Conservation (phyloP, 2,797 vertebrate genomes). For the Crenuchus spilurus region DNA sequence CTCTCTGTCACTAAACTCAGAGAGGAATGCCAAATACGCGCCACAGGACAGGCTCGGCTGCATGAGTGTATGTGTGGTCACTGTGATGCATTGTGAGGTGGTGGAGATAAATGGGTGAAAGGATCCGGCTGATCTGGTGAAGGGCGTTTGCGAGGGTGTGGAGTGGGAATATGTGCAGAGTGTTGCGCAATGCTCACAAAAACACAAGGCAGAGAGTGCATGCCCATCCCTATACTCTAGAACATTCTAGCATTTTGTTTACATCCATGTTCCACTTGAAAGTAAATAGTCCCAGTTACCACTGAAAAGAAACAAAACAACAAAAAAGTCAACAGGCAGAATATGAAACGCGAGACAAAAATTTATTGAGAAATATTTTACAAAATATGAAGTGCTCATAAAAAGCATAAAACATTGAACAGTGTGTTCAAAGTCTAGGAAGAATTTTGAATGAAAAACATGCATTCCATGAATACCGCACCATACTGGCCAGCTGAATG, state of each 20-base stretch:
- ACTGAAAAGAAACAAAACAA: too few relatives aligned
- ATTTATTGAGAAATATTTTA: conserved; percentile 1
- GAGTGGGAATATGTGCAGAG: background rate
- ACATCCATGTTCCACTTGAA: background rate
- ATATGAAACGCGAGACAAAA: too few relatives aligned
- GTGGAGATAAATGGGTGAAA: conserved; percentile 11
- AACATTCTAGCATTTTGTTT: background rate
- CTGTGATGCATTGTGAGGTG: conserved; percentile 6
- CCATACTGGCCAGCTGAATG: background rate
- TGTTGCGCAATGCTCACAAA: conserved; percentile 21
- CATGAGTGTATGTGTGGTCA: background rate
- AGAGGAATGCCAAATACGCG: conserved; percentile 66
- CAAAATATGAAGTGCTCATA: conserved; percentile 2
- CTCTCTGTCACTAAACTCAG: conserved; percentile 60
- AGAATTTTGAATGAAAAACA: too few relatives aligned
- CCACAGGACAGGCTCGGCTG: background rate
- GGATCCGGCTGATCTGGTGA: background rate
- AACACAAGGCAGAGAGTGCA: background rate
- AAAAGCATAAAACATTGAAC: background rate
- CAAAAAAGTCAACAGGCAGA: too few relatives aligned
- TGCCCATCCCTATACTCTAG: conserved; percentile 10
- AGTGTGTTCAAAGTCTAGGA: background rate
- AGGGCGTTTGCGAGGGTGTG: conserved; percentile 31
- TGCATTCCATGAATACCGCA: too few relatives aligned
- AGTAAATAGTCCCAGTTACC: background rate